Evolutionary conservation across 2,113 vertebrate species (phyloP).

Genomic region (Gallinago jamesoni): DNA sequence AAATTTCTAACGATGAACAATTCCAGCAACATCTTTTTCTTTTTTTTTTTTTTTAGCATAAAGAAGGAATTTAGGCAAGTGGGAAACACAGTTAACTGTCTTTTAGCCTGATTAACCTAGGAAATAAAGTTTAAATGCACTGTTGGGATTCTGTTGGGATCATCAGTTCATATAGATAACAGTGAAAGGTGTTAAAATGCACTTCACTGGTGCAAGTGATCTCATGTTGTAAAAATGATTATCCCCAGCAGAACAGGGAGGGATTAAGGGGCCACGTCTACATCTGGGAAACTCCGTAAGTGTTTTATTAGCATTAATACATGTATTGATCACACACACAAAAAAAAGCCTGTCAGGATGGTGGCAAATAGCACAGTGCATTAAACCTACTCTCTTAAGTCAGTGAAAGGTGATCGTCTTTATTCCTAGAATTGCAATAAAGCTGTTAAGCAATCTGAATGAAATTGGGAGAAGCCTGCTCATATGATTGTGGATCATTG

Average conservation of each 20-base stretch:
- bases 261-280: conserved; percentile 46
- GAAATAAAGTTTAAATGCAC: conserved; percentile 69
- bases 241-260: conserved; percentile 51
- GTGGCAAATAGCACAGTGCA: neutral
- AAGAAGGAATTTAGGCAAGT: neutral
- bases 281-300: neutral
- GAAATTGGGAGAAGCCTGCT: neutral
- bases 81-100: conserved; percentile 59
- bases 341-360: neutral
- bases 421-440: neutral
- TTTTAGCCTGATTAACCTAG: conserved; percentile 72
- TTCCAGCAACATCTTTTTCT: neutral
- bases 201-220: conserved; percentile 49
- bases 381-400: neutral
- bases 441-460: neutral
- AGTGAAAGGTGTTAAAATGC: conserved; percentile 54
- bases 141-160: conserved; percentile 58
- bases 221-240: conserved; percentile 72
- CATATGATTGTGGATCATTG: neutral
- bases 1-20: conserved; percentile 31
- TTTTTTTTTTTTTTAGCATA: neutral
- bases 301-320: conserved; percentile 33
- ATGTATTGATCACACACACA: neutral
- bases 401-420: neutral
- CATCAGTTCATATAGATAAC: conserved; percentile 39